Evolutionary conservation across 2,888 invertebrate genomes (phyloP), one percentile per base, ranked within the genome.

Genomic region (Microctonus aethiopoides): DNA sequence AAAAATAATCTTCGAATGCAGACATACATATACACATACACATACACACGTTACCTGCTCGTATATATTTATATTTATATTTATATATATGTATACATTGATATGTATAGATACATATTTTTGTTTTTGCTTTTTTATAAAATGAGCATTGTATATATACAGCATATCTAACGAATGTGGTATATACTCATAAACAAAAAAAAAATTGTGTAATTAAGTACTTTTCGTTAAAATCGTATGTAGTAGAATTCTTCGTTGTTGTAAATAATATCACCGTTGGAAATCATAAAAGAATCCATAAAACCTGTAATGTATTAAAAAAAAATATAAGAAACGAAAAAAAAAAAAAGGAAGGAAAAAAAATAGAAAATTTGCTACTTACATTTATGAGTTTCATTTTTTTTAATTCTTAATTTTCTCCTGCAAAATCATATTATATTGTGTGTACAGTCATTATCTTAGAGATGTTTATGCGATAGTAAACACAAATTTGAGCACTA

Each of bases 181-280:
- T 63, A 20, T n/a, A n/a, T 59, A 59, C 24, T 56, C 34, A 34
- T 59, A 29, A 29, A 29, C 3, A 16, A 59, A 16, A 22, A 20
- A 29, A 46, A 51, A 51, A 63, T 46, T 26, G 62, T 63, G 57
- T 34, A 57, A n/a, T n/a, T n/a, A n/a, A 57, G 34, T 63, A 63
- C 29, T 41, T 51, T 46, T 41, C 20, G 62, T 63, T 63, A 32
- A 63, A 51, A 22, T 63, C 46, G 32, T 63, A 51, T n/a, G n/a
- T 29, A 32, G 16, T 63, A 41, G 61, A 59, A 22, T 59, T 59
- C 22, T 9, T 59, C 34, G 59, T 59, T 39, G 51, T 46, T 61
- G 51, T 63, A 63, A 63, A 63, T 63, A 51, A 32, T 51, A 46
- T 46, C 16, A 46, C 20, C 57, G 57, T 57, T 26, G 32, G 29